Base-by-base conservation (phyloP, 2,797 vertebrate species). In the Acipenser ruthenus region DNA sequence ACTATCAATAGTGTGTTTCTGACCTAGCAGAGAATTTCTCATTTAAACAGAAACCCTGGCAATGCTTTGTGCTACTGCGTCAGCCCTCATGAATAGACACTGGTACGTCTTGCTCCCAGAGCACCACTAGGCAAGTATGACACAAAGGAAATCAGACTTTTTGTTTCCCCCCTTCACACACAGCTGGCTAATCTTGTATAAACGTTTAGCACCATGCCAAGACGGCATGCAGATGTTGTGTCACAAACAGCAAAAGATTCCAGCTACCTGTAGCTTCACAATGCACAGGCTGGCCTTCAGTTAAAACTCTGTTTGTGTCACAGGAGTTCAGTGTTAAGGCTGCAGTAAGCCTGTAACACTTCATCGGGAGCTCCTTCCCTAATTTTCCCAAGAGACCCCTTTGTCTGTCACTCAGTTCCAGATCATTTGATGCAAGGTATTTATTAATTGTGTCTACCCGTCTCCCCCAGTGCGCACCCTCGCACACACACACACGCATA, bases 351-450 rank as follows among this genome's bases (percentile, higher is more conserved):
- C 37, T 37, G 37, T 37, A 37, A 50, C 10, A 0, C 0, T 64
- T 10, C 56, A 72, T 60, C 65, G 71, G 65, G 61, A 68, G 10
- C 6, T 68, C 68, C 53, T 69, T 70, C 7, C 66, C 64, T 5
- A 37, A 37, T 5, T 37, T 37, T 37, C 37, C 60, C 47, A 10
- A 65, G 72, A 71, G 62, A 10, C 58, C 18, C 63, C 60, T 75
- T 70, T 78, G 72, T 75, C 52, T 67, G 55, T 10, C 50, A 71
- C 13, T 77, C 70, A 68, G 60, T 67, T 70, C 77, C 64, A 76
- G 67, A 71, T 63, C 65, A 76, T 60, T 74, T 75, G 65, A 67
- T 62, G 71, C 61, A 69, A 75, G 69, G 61, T 72, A 81, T 73
- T 75, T 62, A 71, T 66, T 70, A 53, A 60, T 9, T 37, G 37